Percentiles rank a stretch among this genome's conserved stretches.
Evolutionary conservation across 2,888 invertebrate species (phyloP).

Genomic region (Pollenia griseotomentosa): DNA sequence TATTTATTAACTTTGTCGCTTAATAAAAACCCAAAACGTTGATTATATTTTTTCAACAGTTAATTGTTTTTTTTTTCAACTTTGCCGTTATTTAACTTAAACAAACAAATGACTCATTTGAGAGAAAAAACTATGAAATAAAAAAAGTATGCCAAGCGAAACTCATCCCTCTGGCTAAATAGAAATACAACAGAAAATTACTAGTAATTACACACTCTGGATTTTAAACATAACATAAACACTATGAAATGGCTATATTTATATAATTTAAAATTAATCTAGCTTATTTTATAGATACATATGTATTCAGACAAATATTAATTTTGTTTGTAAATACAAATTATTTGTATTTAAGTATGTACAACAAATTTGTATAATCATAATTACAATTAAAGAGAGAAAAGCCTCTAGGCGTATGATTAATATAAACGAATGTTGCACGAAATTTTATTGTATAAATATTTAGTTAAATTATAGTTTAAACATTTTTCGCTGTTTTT

Average conservation of each 20-base stretch:
- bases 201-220: slow-evolving; percentile 20
- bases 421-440: slow-evolving; percentile 1
- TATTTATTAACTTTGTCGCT: not conserved
- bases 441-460: slow-evolving; percentile 15
- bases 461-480: slow-evolving; percentile 7
- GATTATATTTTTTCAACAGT: not conserved
- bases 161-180: slow-evolving; percentile 26
- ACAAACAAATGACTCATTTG: slow-evolving; percentile 43
- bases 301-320: slow-evolving; percentile 17
- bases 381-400: not conserved
- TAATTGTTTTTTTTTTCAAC: slow-evolving; percentile 6
- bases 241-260: not conserved
- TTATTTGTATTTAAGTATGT: not conserved
- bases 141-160: not conserved
- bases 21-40: not conserved
- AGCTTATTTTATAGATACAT: not conserved
- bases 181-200: slow-evolving; percentile 19
- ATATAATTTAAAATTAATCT: slow-evolving; percentile 35
- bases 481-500: not conserved
- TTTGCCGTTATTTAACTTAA: slow-evolving; percentile 3
- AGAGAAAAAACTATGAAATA: not conserved
- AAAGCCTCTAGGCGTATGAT: not conserved
- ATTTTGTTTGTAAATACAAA: slow-evolving; percentile 19
- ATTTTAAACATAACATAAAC: not conserved
- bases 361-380: not conserved